These are phyloP conservation scores for Dasyornis broadbenti DNA, from an alignment of 2,113 vertebrate species.

Conservation along the genomic window DNA sequence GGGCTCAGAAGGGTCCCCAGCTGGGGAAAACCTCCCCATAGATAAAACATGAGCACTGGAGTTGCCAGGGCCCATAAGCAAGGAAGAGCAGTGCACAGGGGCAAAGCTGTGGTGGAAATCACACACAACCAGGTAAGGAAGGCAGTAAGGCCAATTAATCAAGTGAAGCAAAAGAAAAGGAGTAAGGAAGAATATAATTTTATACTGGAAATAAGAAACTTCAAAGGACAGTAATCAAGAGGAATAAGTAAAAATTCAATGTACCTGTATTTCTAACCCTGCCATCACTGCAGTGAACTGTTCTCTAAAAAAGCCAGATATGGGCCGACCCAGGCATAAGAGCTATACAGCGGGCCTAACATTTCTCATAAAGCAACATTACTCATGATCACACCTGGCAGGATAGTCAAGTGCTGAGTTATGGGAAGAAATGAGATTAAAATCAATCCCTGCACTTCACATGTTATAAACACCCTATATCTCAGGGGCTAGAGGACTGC, in stretches of 20 bases:
- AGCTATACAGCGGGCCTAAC: not conserved
- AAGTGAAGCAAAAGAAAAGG: not conserved
- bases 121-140: not conserved
- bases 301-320: not conserved
- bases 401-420: not conserved
- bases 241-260: not conserved
- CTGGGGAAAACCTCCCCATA: not conserved
- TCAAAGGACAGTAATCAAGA: not conserved
- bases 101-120: not conserved
- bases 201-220: not conserved
- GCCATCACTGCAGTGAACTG: not conserved
- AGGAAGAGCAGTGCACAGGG: not conserved
- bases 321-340: not conserved
- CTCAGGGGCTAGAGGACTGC: not conserved
- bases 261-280: not conserved
- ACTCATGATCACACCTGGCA: not conserved
- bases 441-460: not conserved
- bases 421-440: not conserved
- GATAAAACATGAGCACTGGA: not conserved
- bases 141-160: not conserved
- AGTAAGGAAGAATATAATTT: not conserved
- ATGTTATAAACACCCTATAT: not conserved
- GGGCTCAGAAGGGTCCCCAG: not conserved
- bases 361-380: not conserved
- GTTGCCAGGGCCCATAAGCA: accelerated